Conservation (phyloP, 2,888 invertebrate genomes). For the Unio pictorum region DNA sequence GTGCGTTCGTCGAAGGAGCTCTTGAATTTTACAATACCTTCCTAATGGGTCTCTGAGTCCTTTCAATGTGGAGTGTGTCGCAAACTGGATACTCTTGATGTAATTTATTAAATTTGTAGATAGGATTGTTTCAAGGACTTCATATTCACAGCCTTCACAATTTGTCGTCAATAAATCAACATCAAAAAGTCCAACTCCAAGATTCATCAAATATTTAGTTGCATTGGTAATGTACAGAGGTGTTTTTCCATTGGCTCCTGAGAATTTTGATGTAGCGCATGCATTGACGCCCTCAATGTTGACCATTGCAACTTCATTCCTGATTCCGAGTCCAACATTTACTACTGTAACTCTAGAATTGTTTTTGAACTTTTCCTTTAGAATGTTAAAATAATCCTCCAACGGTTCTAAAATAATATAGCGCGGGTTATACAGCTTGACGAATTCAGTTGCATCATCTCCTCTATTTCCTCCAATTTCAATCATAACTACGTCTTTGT, state of each 20-base stretch:
- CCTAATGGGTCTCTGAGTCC: conserved; percentile 18
- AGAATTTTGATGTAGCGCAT: conserved; percentile 38
- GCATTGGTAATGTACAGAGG: conserved; percentile 32
- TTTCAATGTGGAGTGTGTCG: conserved; percentile 25
- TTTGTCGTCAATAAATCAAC: conserved; percentile 40
- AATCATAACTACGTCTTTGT: no score
- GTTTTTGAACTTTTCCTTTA: no score
- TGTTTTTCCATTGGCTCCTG: conserved; percentile 16
- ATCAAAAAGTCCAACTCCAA: conserved; percentile 34
- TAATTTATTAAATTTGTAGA: conserved; percentile 23
- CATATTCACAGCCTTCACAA: conserved; percentile 45
- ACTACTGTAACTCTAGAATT: conserved; percentile 24
- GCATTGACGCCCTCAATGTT: conserved; percentile 32
- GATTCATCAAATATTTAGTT: conserved; percentile 24
- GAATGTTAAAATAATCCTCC: no score
- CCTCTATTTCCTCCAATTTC: no score
- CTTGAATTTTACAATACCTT: conserved; percentile 36
- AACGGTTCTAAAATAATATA: no score
- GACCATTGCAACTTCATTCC: conserved; percentile 31
- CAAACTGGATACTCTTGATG: conserved; percentile 41
- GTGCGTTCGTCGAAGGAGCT: conserved; percentile 36
- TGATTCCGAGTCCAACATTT: conserved; percentile 32
- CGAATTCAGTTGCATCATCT: no score
- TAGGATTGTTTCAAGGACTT: conserved; percentile 28
- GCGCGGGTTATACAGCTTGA: no score